Conservation (phyloP, 2,113 vertebrate genomes). For the Panurus biarmicus region DNA sequence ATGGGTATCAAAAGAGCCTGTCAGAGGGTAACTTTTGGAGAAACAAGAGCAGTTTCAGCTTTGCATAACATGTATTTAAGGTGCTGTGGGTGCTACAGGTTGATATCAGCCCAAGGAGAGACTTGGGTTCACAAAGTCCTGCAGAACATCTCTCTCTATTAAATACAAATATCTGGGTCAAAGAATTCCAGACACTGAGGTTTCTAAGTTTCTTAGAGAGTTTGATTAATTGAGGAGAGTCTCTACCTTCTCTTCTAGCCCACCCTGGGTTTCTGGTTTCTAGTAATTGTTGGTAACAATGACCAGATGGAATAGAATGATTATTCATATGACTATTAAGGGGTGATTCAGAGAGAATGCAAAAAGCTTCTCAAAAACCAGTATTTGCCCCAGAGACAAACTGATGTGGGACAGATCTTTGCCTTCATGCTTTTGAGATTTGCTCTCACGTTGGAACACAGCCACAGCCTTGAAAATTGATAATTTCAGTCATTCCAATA, state of each 20-base stretch:
- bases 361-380: background rate
- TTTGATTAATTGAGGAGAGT: background rate
- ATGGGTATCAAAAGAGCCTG: background rate
- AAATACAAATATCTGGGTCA: background rate
- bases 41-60: background rate
- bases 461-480: background rate
- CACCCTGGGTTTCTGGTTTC: background rate
- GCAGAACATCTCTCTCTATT: background rate
- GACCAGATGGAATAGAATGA: background rate
- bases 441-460: background rate
- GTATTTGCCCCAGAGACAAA: background rate
- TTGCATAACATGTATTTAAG: rapidly evolving
- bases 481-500: background rate
- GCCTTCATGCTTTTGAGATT: background rate
- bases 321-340: background rate
- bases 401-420: background rate
- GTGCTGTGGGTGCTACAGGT: background rate
- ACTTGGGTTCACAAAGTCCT: background rate
- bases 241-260: background rate
- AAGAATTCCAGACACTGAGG: background rate
- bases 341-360: background rate
- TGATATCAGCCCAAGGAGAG: background rate
- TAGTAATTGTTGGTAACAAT: background rate
- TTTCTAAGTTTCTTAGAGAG: background rate
- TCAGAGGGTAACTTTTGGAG: background rate